These are phyloP conservation scores for Hormiphora californensis DNA, from an alignment of 37 sponge, comb jelly and placozoan genomes.

Conservation along the genomic window DNA sequence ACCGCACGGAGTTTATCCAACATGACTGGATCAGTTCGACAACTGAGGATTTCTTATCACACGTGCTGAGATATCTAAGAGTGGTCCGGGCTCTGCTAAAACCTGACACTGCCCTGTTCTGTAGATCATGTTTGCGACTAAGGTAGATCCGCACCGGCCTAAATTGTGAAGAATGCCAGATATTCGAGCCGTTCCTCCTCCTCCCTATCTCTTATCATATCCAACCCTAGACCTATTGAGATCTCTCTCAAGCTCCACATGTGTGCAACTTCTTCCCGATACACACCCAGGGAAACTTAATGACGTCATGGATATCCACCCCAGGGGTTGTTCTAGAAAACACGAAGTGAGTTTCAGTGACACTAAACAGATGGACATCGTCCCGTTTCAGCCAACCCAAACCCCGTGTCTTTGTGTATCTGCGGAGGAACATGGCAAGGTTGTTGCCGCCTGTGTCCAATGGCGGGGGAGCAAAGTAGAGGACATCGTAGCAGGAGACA, in stretches of 20 bases:
- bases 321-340: not conserved
- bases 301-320: not conserved
- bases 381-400: not conserved
- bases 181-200: constrained; percentile 8
- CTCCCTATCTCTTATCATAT: no score
- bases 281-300: not conserved
- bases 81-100: not conserved
- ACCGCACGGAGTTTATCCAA: no score
- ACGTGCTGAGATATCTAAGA: no score
- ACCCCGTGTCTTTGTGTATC: not conserved
- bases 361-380: not conserved
- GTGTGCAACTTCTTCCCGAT: not conserved
- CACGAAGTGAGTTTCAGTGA: not conserved
- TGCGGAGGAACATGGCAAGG: not conserved
- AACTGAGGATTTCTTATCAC: no score
- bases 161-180: constrained; percentile 3
- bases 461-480: not conserved
- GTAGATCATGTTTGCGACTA: not conserved
- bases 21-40: no score
- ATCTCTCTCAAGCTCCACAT: not conserved
- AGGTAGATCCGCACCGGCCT: constrained; percentile 26
- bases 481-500: constrained; percentile 1
- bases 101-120: constrained; percentile 25
- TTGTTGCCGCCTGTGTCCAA: not conserved
- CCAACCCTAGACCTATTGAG: not conserved